Evolutionary conservation across 2,888 invertebrate genomes (phyloP), one percentile per base, ranked within the genome.

Genomic region (Julus scanicus): DNA sequence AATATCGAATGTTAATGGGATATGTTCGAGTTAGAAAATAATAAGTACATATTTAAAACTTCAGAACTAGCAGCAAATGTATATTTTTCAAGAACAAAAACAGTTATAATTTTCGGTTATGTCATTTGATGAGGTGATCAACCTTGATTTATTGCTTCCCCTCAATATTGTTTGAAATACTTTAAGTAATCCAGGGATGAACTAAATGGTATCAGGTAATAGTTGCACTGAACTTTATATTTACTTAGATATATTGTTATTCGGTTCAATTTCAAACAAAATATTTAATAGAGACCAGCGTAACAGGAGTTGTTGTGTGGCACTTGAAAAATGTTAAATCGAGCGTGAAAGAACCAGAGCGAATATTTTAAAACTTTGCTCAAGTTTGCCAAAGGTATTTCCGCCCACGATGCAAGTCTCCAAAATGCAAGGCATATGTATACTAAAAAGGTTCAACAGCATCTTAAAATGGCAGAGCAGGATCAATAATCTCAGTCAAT

Each of bases 391-490:
- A 11, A 5, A 37, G 29, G 20, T 11, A 5, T 80, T 63, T n/a
- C 63, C 17, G n/a, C 80, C 80, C 80, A 37, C 80, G 13, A 13
- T 80, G 5, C 80, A 13, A 11, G 37, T 37, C 9, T 37, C 8
- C 80, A 80, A 80, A 20, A 80, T 37, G 80, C 80, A 20, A 20
- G 6, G 80, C 37, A 37, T 80, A 37, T 80, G 80, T 20, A 13
- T 37, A 37, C 11, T 9, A 3, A 37, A 80, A n/a, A 80, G 80
- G 80, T 37, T 80, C 80, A 80, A 80, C 80, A 80, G 29, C 80
- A 80, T 80, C 80, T 80, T 37, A 80, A 80, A 80, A 80, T 80
- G 80, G 80, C 37, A 80, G 80, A 80, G 80, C 29, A 37, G 80
- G 80, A 80, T 80, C 80, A 80, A 80, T 80, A 80, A 11, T 80